Conservation (phyloP, 1,140 invertebrate genomes). For the Aphidius ervi region DNA sequence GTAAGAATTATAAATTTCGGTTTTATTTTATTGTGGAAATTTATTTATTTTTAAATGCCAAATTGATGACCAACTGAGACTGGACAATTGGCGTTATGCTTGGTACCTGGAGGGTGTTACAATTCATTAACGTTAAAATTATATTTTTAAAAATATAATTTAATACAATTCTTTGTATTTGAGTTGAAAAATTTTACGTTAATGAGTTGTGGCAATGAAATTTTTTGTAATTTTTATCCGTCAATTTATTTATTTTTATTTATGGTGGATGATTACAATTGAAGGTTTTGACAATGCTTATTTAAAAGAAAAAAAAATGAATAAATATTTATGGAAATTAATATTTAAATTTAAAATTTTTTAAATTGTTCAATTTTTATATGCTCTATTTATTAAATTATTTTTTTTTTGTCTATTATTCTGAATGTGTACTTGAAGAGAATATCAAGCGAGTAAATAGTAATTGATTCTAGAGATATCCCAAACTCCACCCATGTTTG, state of each 20-base stretch:
- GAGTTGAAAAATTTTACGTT: not conserved
- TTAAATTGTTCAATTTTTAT: too few species aligned
- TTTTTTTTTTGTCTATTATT: too few species aligned
- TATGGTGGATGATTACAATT: not conserved
- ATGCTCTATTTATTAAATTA: too few species aligned
- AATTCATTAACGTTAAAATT: too few species aligned
- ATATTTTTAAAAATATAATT: not conserved
- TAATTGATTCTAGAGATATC: too few species aligned
- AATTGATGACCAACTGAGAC: conserved; percentile 30
- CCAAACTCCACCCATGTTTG: conserved; percentile 5
- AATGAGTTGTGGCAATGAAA: too few species aligned
- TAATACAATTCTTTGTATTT: not conserved
- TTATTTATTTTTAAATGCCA: conserved; percentile 9
- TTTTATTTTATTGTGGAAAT: not conserved
- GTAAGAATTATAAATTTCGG: conserved; percentile 14
- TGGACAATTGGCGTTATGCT: conserved; percentile 29
- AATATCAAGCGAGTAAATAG: too few species aligned
- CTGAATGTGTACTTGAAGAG: too few species aligned
- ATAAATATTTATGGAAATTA: not conserved
- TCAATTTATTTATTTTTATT: not conserved
- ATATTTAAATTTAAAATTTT: too few species aligned
- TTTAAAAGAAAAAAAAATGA: too few species aligned
- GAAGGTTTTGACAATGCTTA: not conserved
- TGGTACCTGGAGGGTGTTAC: not conserved
- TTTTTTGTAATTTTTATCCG: not conserved